Evolutionary conservation across 1,140 invertebrate genomes (phyloP), one percentile per base, ranked within the genome.

Genomic region (Arctopsyche grandis): DNA sequence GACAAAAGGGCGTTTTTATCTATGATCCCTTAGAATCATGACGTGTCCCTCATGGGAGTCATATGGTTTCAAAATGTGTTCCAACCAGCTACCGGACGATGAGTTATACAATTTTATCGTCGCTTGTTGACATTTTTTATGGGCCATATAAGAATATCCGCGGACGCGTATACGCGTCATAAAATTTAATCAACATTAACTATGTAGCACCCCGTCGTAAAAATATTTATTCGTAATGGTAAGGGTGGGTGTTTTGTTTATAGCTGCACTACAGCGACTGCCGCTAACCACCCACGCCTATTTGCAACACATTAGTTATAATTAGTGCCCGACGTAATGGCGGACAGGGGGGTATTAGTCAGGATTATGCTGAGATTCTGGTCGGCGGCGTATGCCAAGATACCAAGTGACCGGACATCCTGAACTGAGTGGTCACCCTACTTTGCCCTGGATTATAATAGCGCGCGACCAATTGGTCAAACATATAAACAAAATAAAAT

Each of bases 251-350:
- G 29, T 60, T 60, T 60, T 60, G 56, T 60, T 21, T 60, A 19
- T 60, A 19, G 29, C 48, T 52, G 16, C 48, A 52, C 16, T 19
- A 21, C 16, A 60, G 29, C 16, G 16, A 19, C 9, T 1, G 56
- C 3, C 16, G 1, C 56, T 60, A 60, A 21, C 21, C 21, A 19
- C 56, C 24, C 19, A 29, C 63, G 63, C 21, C 14, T 66, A 66
- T 66, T 66, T 22, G 63, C 63, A 48, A 71, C 38, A 71, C 69
- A 71, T 71, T 71, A 46, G 69, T 71, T 71, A 71, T 71, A 71
- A 71, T 71, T 71, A 71, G 69, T 46, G 29, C 52, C 22, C 24
- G 38, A n/a, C 44, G 19, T 71, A 46, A 48, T 71, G 38, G 69
- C 69, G 19, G 10, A 22, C 19, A 22, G 19, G 12, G 7, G 4